These are phyloP conservation scores for Rhabdophis nuchalis DNA, from an alignment of 2,797 vertebrate species.

Conservation along the genomic window DNA sequence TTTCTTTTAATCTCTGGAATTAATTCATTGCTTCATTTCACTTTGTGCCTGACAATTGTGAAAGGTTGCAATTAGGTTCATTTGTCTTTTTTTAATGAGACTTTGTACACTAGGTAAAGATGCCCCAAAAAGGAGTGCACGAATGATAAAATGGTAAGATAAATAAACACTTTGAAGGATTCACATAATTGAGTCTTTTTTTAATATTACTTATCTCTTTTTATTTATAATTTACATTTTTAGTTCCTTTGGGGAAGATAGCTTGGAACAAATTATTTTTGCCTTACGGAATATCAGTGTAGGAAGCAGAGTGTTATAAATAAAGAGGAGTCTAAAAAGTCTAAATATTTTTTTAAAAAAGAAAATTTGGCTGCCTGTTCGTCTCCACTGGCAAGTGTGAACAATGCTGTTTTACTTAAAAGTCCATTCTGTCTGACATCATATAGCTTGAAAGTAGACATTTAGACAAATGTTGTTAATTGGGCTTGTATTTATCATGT, in stretches of 20 bases:
- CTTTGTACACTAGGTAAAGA: background rate
- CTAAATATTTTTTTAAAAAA: slow-evolving; percentile 28
- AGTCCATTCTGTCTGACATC: slow-evolving; percentile 3
- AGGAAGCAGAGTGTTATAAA: slow-evolving; percentile 41
- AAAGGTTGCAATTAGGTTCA: background rate
- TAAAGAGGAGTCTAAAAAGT: slow-evolving; percentile 30
- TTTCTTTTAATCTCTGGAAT: background rate
- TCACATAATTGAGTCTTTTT: background rate
- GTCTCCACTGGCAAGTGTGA: slow-evolving; percentile 5
- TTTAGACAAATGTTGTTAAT: slow-evolving; percentile 6
- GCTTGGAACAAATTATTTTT: background rate
- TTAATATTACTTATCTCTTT: background rate
- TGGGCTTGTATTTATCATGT: background rate
- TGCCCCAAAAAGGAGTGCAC: background rate
- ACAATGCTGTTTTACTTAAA: slow-evolving; percentile 27
- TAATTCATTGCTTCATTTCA: background rate
- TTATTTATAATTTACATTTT: background rate
- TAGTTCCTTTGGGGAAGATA: background rate
- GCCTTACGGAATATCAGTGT: slow-evolving; percentile 21
- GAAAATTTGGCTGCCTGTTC: slow-evolving; percentile 29
- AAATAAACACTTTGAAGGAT: background rate
- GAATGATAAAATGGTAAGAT: background rate
- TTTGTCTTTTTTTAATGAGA: background rate
- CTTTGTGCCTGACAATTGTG: background rate
- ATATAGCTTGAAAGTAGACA: background rate